Conservation (phyloP, 2,888 invertebrate genomes). For the Lysandra coridon region DNA sequence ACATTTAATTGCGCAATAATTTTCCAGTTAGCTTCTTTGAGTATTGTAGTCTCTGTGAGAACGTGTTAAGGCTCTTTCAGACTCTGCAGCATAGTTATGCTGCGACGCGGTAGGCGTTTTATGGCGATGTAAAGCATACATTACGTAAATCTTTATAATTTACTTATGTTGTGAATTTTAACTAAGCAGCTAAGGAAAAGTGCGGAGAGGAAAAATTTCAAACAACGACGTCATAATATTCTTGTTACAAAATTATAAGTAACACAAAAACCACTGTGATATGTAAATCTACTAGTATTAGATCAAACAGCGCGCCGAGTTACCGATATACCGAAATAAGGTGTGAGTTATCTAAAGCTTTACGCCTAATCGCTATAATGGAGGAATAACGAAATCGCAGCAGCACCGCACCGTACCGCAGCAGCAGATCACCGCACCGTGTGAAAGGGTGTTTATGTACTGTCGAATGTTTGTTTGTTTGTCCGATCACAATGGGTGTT, state of each 20-base stretch:
- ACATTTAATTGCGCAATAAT: background rate
- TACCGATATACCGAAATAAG: too few relatives aligned
- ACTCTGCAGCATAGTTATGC: background rate
- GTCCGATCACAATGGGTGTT: conserved; percentile 27
- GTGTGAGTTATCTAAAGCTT: too few relatives aligned
- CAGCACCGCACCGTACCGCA: background rate
- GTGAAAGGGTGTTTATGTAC: background rate
- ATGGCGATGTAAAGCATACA: too few relatives aligned
- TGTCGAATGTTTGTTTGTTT: conserved; percentile 25
- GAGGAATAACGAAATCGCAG: background rate
- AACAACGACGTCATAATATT: too few relatives aligned
- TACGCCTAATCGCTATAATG: too few relatives aligned
- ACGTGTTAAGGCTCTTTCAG: background rate
- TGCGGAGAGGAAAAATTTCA: too few relatives aligned
- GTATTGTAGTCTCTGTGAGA: background rate
- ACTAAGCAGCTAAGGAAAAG: too few relatives aligned
- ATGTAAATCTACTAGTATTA: too few relatives aligned
- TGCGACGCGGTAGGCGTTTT: background rate
- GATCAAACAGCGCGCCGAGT: too few relatives aligned
- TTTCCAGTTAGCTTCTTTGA: background rate
- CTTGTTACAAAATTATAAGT: too few relatives aligned
- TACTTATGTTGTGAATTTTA: too few relatives aligned
- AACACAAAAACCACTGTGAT: too few relatives aligned
- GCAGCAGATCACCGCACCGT: background rate
- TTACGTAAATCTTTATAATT: background rate